Evolutionary conservation across 2,113 vertebrate species (phyloP).

Genomic region (Octodon degus): DNA sequence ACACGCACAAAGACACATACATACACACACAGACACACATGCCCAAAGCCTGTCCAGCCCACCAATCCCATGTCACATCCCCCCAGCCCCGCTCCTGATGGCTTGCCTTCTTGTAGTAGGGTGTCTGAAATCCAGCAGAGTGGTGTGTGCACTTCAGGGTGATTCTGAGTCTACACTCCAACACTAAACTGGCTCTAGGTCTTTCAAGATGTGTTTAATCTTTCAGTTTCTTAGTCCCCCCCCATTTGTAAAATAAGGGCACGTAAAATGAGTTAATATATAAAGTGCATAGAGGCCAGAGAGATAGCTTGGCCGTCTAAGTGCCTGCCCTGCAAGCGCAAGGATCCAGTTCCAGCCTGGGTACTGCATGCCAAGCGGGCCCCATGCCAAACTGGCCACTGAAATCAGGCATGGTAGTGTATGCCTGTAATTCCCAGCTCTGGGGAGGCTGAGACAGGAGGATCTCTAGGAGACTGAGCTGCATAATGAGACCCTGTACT

Average conservation of each 20-base stretch:
- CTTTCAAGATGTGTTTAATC: background rate
- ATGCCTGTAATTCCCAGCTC: too few species aligned
- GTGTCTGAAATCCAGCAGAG: too few species aligned
- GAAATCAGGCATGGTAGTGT: too few species aligned
- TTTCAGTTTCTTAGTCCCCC: background rate
- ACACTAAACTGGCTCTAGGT: background rate
- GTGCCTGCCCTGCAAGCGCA: too few species aligned
- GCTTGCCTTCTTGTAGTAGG: accelerated
- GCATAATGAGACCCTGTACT: too few species aligned
- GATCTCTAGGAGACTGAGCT: too few species aligned
- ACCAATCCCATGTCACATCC: accelerated
- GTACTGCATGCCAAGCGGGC: too few species aligned
- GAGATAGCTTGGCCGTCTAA: too few species aligned
- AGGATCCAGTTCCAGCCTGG: too few species aligned
- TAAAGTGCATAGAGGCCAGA: background rate
- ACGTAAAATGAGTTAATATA: background rate
- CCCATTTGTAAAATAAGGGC: background rate
- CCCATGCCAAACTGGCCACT: too few species aligned
- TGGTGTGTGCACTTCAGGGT: accelerated
- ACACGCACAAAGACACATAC: background rate
- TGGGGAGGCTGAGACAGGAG: too few species aligned
- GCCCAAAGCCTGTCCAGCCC: background rate
- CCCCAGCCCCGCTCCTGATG: accelerated
- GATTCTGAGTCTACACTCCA: background rate
- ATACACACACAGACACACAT: too few species aligned